Conservation (phyloP, 2,797 vertebrate genomes). For the Sarcophilus harrisii region DNA sequence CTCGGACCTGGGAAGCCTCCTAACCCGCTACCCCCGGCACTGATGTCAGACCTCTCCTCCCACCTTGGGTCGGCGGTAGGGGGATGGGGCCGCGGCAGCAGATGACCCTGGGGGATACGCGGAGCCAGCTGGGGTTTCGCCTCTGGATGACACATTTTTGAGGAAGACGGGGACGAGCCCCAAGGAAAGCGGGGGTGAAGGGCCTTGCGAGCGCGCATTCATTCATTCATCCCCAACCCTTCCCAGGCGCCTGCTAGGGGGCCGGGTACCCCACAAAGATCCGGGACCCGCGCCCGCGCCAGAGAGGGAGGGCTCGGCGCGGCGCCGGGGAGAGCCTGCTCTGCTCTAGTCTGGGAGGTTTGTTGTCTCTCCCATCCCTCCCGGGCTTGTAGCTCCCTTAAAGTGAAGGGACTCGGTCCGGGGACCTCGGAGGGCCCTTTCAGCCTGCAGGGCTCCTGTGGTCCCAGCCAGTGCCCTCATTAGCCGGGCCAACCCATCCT, state of each 20-base stretch:
- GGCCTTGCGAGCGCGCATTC: not conserved
- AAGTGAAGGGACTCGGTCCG: not conserved
- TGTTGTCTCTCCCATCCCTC: not conserved
- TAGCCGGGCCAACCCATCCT: not conserved
- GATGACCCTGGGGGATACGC: not conserved
- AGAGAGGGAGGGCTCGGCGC: not conserved
- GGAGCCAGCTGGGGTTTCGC: not conserved
- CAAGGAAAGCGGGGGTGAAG: not conserved
- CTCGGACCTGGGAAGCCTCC: not conserved
- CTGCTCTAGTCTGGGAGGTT: not conserved
- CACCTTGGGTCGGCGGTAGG: too few relatives aligned
- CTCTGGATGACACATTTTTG: not conserved
- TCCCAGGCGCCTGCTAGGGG: not conserved
- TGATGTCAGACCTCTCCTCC: not conserved
- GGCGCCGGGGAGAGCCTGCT: not conserved
- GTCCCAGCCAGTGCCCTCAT: not conserved
- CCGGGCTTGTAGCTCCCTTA: not conserved
- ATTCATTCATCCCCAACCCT: not conserved
- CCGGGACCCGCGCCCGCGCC: not conserved
- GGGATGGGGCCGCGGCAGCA: not conserved
- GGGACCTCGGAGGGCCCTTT: not conserved
- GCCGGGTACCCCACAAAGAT: not conserved
- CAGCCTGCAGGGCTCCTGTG: not conserved
- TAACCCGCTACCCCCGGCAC: not conserved
- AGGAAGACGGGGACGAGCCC: not conserved